Percentiles rank a stretch among this genome's conserved stretches.
phyloP scores from a whole-genome alignment of 1,140 invertebrate genomes.

The Drosophila paulistorum region DNA sequence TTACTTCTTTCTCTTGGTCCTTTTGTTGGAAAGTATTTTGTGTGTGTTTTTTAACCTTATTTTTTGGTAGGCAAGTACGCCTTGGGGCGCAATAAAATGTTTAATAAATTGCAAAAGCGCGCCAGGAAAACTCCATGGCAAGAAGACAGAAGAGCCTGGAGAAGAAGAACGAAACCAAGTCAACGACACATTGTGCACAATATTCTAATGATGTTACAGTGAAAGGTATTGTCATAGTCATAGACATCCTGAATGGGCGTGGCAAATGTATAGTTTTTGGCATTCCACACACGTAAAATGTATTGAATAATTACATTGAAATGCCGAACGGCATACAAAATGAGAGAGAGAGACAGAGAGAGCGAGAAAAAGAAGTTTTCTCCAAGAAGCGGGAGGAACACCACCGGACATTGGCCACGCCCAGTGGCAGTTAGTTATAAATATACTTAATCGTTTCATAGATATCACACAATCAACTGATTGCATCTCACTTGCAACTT shows the following conservation, averaged over 20 bases:
- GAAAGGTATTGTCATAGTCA: constrained; percentile 22
- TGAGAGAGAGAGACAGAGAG: constrained; percentile 46
- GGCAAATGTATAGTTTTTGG: constrained; percentile 36
- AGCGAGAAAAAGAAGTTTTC: constrained; percentile 20
- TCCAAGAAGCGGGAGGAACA: constrained; percentile 9
- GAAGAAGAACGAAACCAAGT: constrained; percentile 18
- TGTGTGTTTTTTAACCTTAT: constrained; percentile 39
- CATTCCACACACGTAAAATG: constrained; percentile 76
- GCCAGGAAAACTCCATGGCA: constrained; percentile 8
- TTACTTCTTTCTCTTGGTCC: not conserved
- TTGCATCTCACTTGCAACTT: not conserved
- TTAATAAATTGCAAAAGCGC: constrained; percentile 80
- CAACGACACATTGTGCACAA: constrained; percentile 43
- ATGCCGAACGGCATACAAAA: constrained; percentile 75
- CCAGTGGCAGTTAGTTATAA: not conserved
- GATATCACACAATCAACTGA: constrained; percentile 6
- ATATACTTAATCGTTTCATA: not conserved
- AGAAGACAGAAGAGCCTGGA: not conserved
- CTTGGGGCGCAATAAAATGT: constrained; percentile 79
- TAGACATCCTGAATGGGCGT: constrained; percentile 42
- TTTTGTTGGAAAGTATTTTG: constrained; percentile 8
- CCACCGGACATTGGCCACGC: constrained; percentile 15
- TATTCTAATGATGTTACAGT: constrained; percentile 76
- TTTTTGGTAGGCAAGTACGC: constrained; percentile 59
- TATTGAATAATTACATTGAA: constrained; percentile 80